Evolutionary conservation across 2,888 invertebrate species (phyloP).

Genomic region (Xestia ashworthii): DNA sequence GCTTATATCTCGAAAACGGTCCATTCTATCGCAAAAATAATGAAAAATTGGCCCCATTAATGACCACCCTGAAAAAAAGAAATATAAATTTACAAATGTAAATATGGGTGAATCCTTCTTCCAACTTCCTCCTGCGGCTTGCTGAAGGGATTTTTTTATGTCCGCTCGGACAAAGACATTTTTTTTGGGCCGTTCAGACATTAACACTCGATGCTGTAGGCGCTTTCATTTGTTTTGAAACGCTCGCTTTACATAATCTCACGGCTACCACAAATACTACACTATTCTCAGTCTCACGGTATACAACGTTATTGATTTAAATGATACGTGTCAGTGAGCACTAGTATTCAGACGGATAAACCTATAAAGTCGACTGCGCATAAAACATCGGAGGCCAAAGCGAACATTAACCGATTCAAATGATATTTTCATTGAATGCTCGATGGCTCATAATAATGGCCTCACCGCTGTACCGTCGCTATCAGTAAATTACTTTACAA

Average conservation of each 20-base stretch:
- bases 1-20: too few relatives aligned
- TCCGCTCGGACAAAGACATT: too few relatives aligned
- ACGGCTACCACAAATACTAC: not conserved
- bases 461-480: slow-evolving; percentile 62
- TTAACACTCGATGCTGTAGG: not conserved
- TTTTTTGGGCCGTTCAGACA: too few relatives aligned
- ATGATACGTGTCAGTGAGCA: slow-evolving; percentile 21
- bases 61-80: too few relatives aligned
- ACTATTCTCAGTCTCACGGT: not conserved
- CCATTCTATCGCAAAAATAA: too few relatives aligned
- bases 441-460: slow-evolving; percentile 58
- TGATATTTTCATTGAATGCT: slow-evolving; percentile 67
- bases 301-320: slow-evolving; percentile 21
- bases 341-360: slow-evolving; percentile 37
- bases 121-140: too few relatives aligned
- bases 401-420: slow-evolving; percentile 69
- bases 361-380: slow-evolving; percentile 54
- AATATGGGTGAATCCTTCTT: too few relatives aligned
- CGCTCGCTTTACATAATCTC: slow-evolving; percentile 13
- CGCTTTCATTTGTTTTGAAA: not conserved
- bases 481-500: slow-evolving; percentile 63
- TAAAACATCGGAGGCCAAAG: slow-evolving; percentile 70
- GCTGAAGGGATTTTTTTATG: too few relatives aligned
- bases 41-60: too few relatives aligned
- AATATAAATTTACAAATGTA: too few relatives aligned